Evolutionary conservation across 2,888 invertebrate genomes (phyloP).

Genomic region (Drosophila glabriapex): DNA sequence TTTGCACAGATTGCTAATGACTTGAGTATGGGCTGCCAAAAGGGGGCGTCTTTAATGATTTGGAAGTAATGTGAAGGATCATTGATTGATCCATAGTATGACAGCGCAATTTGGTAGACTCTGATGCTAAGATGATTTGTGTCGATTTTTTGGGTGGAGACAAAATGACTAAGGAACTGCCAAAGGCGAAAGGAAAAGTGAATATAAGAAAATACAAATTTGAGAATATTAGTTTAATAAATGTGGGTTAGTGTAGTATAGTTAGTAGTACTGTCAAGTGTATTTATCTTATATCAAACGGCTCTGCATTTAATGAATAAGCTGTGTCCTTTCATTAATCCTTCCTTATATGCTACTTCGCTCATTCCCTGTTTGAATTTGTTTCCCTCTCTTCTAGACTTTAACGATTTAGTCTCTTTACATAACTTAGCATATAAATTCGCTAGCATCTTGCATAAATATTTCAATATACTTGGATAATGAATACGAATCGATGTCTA

Average conservation of each 20-base stretch:
- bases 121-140: slow-evolving; percentile 5
- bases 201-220: background rate
- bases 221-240: background rate
- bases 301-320: background rate
- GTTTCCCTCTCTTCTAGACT: background rate
- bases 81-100: slow-evolving; percentile 50
- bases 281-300: background rate
- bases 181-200: background rate
- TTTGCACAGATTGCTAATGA: slow-evolving; percentile 63
- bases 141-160: background rate
- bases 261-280: background rate
- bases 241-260: background rate
- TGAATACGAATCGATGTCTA: slow-evolving; percentile 2
- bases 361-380: background rate
- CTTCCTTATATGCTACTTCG: background rate
- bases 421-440: slow-evolving; percentile 43
- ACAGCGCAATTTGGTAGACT: slow-evolving; percentile 32
- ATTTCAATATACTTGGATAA: slow-evolving; percentile 44
- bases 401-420: slow-evolving; percentile 28
- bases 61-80: slow-evolving; percentile 63
- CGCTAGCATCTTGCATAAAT: slow-evolving; percentile 34
- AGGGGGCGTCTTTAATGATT: slow-evolving; percentile 57
- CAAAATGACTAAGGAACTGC: background rate
- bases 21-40: slow-evolving; percentile 29
- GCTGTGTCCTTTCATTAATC: background rate